Percentiles rank a stretch among this genome's conserved stretches.
phyloP scores from a whole-genome alignment of 2,113 vertebrate genomes.

The Gracilinanus agilis region DNA sequence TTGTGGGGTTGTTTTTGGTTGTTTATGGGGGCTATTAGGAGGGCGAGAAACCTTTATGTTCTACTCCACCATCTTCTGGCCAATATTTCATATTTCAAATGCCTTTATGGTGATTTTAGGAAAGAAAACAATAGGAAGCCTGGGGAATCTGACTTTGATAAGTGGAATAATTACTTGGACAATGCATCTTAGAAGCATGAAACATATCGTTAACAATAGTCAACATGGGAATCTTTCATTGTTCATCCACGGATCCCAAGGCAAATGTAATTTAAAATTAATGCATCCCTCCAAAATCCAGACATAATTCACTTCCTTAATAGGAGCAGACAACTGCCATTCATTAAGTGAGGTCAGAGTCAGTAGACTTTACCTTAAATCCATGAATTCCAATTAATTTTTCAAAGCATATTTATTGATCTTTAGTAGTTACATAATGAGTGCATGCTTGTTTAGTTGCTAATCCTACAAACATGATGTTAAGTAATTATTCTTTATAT shows the following conservation, averaged over 20 bases:
- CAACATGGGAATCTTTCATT: neutral
- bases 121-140: neutral
- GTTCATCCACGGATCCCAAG: neutral
- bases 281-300: neutral
- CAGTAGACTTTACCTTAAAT: slow-evolving; percentile 7
- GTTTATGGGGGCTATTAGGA: no score
- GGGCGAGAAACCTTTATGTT: no score
- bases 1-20: no score
- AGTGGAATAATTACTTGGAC: no score
- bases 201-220: neutral
- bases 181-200: no score
- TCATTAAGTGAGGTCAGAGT: slow-evolving; percentile 30
- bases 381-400: slow-evolving; percentile 47
- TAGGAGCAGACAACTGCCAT: slow-evolving; percentile 21
- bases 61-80: no score
- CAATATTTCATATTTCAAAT: neutral
- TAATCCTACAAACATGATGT: slow-evolving; percentile 19
- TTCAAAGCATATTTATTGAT: slow-evolving; percentile 38
- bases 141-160: neutral
- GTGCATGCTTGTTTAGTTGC: slow-evolving; percentile 16
- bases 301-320: slow-evolving; percentile 40
- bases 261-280: neutral
- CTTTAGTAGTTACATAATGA: slow-evolving; percentile 47
- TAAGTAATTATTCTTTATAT: slow-evolving; percentile 39
- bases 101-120: neutral